Evolutionary conservation across 2,888 invertebrate species (phyloP).

Genomic region (Corbicula japonica): DNA sequence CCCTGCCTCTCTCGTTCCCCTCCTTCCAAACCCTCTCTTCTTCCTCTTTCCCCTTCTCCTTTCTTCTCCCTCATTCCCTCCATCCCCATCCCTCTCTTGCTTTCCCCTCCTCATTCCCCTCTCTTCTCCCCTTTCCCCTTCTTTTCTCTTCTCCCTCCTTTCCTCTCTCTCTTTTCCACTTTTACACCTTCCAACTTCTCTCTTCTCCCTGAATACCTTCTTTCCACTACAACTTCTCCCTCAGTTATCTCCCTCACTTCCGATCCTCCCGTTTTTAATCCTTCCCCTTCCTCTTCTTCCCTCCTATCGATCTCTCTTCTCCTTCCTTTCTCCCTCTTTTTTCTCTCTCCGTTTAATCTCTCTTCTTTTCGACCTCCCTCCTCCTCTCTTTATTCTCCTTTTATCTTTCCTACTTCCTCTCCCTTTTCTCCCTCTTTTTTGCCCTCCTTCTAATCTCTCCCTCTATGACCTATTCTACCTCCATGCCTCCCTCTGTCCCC

Average conservation of each 20-base stretch:
- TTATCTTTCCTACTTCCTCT: constrained; percentile 3
- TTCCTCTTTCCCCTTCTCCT: background rate
- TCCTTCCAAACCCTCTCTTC: too few relatives aligned
- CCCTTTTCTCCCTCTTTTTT: background rate
- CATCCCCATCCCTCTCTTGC: background rate
- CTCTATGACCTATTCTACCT: background rate
- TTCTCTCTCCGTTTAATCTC: background rate
- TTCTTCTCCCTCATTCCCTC: constrained; percentile 1
- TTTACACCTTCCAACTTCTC: background rate
- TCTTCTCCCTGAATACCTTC: background rate
- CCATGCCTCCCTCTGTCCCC: too few relatives aligned
- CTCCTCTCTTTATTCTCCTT: background rate
- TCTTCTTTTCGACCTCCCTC: background rate
- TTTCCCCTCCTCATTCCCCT: constrained; percentile 3
- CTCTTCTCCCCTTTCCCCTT: background rate
- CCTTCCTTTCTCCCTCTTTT: constrained; percentile 1
- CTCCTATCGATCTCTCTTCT: constrained; percentile 1
- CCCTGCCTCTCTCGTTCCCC: too few relatives aligned
- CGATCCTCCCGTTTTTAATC: background rate
- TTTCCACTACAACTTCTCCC: background rate
- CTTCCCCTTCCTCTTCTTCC: background rate
- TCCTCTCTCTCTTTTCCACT: constrained; percentile 1
- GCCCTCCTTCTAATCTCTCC: background rate
- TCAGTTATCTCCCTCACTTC: background rate
- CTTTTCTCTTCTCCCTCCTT: background rate